Base-by-base conservation (phyloP, 2,113 vertebrate genomes). In the Climacteris rufus region DNA sequence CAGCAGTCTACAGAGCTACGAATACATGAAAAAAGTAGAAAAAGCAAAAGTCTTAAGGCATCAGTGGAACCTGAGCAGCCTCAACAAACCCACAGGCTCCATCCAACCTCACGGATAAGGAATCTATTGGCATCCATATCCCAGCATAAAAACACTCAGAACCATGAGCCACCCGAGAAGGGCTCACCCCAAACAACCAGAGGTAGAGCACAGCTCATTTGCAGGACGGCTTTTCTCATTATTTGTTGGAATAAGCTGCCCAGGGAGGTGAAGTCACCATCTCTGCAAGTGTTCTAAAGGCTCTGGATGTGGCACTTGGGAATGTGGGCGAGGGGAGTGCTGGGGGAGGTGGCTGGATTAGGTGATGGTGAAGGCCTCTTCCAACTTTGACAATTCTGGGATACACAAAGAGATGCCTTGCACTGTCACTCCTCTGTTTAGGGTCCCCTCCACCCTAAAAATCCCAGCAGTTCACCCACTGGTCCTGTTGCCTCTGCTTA, bases 21-120 rank as follows among this genome's bases (percentile, higher is more conserved):
- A n/a, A n/a, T n/a, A n/a, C n/a, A n/a, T n/a, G n/a, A n/a, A n/a
- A n/a, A n/a, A n/a, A n/a, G n/a, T n/a, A n/a, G n/a, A n/a, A n/a
- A n/a, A n/a, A n/a, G n/a, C n/a, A n/a, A n/a, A n/a, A n/a, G n/a
- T n/a, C n/a, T n/a, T n/a, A n/a, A n/a, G n/a, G n/a, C n/a, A n/a
- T 42, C 42, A 15, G 42, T 0, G 4, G 61, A 20, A n/a, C 20
- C 25, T 5, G 28, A 40, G 19, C 30, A n/a, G 33, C 70, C 50
- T 83, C 25, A 24, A 20, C 39, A 50, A 22, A 30, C 13, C 15
- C 45, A 10, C 0, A 22, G 45, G 33, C 40, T 93, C 30, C 76
- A 54, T 22, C 49, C 69, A 40, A 0, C 31, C 13, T 31, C 52
- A 3, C 0, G 9, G 10, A 1, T 7, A 70, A 35, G 5, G 24